Conservation (phyloP, 35 echinoderm and acorn worm genomes). For the Stichopus chloronotus region DNA sequence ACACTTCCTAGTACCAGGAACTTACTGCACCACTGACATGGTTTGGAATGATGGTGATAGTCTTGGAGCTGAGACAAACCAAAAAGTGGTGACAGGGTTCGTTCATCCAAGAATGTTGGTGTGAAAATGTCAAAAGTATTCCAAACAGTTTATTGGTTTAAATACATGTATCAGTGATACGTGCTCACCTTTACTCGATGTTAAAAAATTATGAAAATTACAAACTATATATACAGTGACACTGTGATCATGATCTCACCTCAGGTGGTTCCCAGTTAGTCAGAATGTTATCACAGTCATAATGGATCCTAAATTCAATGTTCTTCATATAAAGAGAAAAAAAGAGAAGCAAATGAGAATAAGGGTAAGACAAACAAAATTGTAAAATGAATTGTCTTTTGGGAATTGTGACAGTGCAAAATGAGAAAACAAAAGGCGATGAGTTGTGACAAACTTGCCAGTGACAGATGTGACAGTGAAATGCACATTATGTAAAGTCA, state of each 20-base stretch:
- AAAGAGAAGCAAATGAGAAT: not conserved
- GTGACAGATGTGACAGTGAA: no score
- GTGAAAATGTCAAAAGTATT: no score
- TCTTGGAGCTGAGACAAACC: no score
- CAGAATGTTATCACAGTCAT: slow-evolving; percentile 58
- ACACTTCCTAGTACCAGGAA: no score
- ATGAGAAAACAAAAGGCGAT: not conserved
- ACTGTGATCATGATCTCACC: slow-evolving; percentile 20
- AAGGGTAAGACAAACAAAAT: not conserved
- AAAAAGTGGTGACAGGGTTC: no score
- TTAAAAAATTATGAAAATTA: not conserved
- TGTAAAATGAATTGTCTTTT: not conserved
- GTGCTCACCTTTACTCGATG: not conserved
- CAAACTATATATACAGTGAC: not conserved
- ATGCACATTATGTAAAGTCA: no score
- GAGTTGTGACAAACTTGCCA: not conserved
- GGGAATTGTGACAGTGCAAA: not conserved
- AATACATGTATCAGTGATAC: not conserved
- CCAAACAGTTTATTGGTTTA: not conserved
- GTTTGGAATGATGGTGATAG: no score
- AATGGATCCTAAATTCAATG: slow-evolving; percentile 45
- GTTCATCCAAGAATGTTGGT: no score
- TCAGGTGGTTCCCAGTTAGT: slow-evolving; percentile 63
- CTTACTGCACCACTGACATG: no score
- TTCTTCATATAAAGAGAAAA: slow-evolving; percentile 16